Conservation (phyloP, 1,140 invertebrate genomes). For the Saccostrea glomerata region DNA sequence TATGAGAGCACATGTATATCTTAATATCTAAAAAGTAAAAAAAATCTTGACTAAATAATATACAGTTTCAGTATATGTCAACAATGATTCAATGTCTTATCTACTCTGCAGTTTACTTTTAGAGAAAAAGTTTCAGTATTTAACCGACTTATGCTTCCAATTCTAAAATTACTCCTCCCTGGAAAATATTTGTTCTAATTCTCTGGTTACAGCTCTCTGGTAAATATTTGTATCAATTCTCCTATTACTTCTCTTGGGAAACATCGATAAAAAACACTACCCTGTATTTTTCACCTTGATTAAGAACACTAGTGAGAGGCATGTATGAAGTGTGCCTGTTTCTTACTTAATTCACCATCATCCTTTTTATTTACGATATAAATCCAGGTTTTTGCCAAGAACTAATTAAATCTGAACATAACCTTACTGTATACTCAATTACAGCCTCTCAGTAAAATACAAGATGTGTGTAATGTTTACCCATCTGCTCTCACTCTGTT, state of each 20-base stretch:
- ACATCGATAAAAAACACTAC: no score
- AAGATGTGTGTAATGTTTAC: neutral
- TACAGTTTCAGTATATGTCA: no score
- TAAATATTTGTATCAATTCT: no score
- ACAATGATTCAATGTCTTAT: neutral
- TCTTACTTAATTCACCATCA: slow-evolving; percentile 9
- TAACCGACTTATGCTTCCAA: neutral
- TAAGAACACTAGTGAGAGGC: neutral
- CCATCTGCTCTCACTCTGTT: neutral
- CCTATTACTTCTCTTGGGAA: no score
- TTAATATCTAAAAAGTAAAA: no score
- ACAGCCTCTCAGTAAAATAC: neutral
- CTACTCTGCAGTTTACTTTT: neutral
- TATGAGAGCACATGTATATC: no score
- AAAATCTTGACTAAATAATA: no score
- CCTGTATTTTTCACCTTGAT: neutral
- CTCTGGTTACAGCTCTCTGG: neutral
- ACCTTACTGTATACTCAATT: slow-evolving; percentile 22
- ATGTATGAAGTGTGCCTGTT: neutral
- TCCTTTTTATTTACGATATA: neutral
- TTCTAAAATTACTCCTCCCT: neutral
- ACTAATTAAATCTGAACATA: slow-evolving; percentile 28
- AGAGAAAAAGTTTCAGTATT: neutral
- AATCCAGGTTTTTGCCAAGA: neutral
- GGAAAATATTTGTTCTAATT: neutral